Percentiles rank a stretch among this genome's conserved stretches.
These are phyloP conservation scores for Benitochromis conjunctus DNA, from an alignment of 2,113 vertebrate species.

Conservation along the genomic window DNA sequence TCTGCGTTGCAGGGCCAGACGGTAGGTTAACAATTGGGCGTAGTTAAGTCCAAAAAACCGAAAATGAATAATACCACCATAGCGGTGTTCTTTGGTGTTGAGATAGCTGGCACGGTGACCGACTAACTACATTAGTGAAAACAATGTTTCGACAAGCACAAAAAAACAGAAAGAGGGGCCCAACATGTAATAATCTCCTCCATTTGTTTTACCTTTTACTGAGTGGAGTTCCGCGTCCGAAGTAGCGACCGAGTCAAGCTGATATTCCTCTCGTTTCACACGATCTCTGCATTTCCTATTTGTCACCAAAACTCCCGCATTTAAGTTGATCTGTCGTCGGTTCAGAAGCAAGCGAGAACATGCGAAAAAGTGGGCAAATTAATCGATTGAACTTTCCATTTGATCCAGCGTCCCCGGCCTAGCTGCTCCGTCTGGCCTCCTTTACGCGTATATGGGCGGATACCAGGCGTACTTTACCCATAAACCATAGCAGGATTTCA, in stretches of 20 bases:
- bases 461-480: slow-evolving; percentile 77
- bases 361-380: slow-evolving; percentile 42
- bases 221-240: slow-evolving; percentile 76
- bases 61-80: background rate
- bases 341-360: slow-evolving; percentile 8
- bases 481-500: slow-evolving; percentile 66
- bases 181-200: slow-evolving; percentile 15
- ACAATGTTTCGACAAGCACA: background rate
- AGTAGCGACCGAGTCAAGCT: slow-evolving; percentile 70
- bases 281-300: slow-evolving; percentile 71
- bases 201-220: slow-evolving; percentile 70
- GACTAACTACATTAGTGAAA: fast-evolving
- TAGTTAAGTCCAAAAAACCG: slow-evolving; percentile 47
- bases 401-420: slow-evolving; percentile 64
- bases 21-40: slow-evolving; percentile 62
- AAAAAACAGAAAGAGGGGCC: background rate
- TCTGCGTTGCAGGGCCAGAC: slow-evolving; percentile 70
- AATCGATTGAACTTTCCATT: slow-evolving; percentile 74
- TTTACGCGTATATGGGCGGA: slow-evolving; percentile 77
- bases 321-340: slow-evolving; percentile 4
- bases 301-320: slow-evolving; percentile 54
- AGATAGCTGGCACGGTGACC: fast-evolving
- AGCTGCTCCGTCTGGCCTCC: slow-evolving; percentile 67
- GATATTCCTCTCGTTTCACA: slow-evolving; percentile 64
- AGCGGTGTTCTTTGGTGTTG: background rate